Evolutionary conservation across 2,797 vertebrate species (phyloP).

Genomic region (Silurus aristotelis): DNA sequence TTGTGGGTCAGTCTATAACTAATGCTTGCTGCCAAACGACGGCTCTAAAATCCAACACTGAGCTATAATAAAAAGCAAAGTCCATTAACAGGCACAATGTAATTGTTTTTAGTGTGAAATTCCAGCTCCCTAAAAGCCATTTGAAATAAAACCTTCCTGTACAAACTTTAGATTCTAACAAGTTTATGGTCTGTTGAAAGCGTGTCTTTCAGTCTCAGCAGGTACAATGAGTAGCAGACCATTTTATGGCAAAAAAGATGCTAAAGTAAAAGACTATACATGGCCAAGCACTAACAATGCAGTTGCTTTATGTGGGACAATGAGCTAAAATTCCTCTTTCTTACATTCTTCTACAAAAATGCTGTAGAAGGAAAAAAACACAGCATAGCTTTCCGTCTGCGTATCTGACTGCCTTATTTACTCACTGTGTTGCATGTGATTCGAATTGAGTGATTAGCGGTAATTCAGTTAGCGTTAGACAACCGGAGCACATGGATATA

Average conservation of each 20-base stretch:
- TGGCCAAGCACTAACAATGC: conserved; percentile 9
- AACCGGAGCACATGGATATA: conserved; percentile 60
- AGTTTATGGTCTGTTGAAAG: conserved; percentile 35
- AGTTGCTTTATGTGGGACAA: conserved; percentile 52
- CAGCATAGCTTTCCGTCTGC: conserved; percentile 54
- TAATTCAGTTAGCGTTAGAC: conserved; percentile 74
- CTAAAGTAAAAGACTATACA: conserved; percentile 13
- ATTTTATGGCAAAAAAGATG: conserved; percentile 17
- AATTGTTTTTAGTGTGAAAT: conserved; percentile 45
- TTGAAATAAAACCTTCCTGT: conserved; percentile 17
- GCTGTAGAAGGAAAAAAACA: conserved; percentile 42
- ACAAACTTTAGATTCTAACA: conserved; percentile 7
- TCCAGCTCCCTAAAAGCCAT: conserved; percentile 26
- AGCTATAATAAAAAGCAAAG: conserved; percentile 33
- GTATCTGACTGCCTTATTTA: conserved; percentile 60
- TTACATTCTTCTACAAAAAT: conserved; percentile 50
- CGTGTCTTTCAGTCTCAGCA: conserved; percentile 28
- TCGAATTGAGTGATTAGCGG: conserved; percentile 75
- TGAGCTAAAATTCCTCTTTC: conserved; percentile 12
- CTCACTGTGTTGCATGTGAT: conserved; percentile 73
- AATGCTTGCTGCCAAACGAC: not conserved
- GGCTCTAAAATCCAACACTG: conserved; percentile 16
- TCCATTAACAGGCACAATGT: conserved; percentile 11
- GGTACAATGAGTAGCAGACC: conserved; percentile 31
- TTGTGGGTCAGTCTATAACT: not conserved